phyloP scores from a whole-genome alignment of 2,888 invertebrate species.

The Epinotia demarniana region DNA sequence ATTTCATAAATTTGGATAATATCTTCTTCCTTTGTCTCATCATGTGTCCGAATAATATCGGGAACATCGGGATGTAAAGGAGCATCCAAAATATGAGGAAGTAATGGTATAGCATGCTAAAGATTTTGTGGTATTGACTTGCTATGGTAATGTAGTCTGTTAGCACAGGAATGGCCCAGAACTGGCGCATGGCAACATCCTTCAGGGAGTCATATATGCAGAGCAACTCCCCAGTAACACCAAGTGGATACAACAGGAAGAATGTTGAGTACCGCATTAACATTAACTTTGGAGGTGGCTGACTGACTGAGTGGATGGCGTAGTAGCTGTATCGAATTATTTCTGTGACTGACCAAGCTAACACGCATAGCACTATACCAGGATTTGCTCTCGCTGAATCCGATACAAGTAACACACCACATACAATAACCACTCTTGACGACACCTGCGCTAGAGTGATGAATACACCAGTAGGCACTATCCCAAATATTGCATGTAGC shows the following conservation, averaged over 20 bases:
- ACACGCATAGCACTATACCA: constrained; percentile 89
- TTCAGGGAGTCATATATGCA: constrained; percentile 89
- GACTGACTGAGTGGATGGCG: constrained; percentile 79
- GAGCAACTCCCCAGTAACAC: constrained; percentile 93
- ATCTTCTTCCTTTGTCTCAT: constrained; percentile 91
- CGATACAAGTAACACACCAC: constrained; percentile 89
- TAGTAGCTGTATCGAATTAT: constrained; percentile 94
- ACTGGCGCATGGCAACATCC: constrained; percentile 12
- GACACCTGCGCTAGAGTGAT: constrained; percentile 91
- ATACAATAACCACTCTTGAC: constrained; percentile 92
- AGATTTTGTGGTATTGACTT: constrained; percentile 21
- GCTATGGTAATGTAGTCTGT: constrained; percentile 12
- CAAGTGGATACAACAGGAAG: constrained; percentile 92
- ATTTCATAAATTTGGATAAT: constrained; percentile 26
- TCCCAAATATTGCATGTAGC: constrained; percentile 88
- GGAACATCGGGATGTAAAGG: constrained; percentile 93
- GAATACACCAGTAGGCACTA: constrained; percentile 91
- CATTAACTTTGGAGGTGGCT: constrained; percentile 11
- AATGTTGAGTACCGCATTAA: constrained; percentile 87
- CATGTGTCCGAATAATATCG: constrained; percentile 93
- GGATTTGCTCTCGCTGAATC: constrained; percentile 86
- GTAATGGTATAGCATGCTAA: constrained; percentile 80
- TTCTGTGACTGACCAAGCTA: constrained; percentile 95
- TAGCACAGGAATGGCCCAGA: constrained; percentile 29
- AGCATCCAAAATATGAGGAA: constrained; percentile 88